Percentiles rank a stretch among this genome's conserved stretches.
These are phyloP conservation scores for Myanophis thanlyinensis DNA, from an alignment of 2,113 vertebrate genomes.

Conservation along the genomic window DNA sequence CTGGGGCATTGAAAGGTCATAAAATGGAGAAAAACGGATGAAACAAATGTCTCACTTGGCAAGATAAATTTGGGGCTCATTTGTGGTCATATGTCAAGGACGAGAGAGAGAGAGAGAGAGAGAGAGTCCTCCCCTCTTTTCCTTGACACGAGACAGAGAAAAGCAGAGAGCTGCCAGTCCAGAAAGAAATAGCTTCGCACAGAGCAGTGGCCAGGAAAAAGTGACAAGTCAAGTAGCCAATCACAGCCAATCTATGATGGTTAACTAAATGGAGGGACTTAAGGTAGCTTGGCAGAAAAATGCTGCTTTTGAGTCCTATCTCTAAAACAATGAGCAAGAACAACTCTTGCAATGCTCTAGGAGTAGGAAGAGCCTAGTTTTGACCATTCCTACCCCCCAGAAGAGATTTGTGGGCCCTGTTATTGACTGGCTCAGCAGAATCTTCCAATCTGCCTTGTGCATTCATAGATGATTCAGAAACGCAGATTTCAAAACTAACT, in stretches of 20 bases:
- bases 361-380: not conserved
- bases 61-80: not conserved
- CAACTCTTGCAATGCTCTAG: not conserved
- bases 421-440: not conserved
- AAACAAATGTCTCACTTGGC: not conserved
- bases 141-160: not conserved
- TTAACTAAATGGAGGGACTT: not conserved
- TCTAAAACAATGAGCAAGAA: not conserved
- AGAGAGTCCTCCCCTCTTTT: not conserved
- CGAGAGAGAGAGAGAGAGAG: not conserved
- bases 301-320: not conserved
- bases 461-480: not conserved
- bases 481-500: not conserved
- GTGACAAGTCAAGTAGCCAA: not conserved
- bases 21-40: not conserved
- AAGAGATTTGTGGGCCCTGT: not conserved
- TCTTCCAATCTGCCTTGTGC: not conserved
- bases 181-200: not conserved
- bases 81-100: not conserved
- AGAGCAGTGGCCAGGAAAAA: not conserved
- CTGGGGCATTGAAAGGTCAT: not conserved
- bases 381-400: not conserved
- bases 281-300: not conserved
- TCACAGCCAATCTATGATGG: not conserved
- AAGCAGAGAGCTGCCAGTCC: not conserved